Evolutionary conservation across 2,797 vertebrate genomes (phyloP).

Genomic region (Heteromormyrus szaboi): DNA sequence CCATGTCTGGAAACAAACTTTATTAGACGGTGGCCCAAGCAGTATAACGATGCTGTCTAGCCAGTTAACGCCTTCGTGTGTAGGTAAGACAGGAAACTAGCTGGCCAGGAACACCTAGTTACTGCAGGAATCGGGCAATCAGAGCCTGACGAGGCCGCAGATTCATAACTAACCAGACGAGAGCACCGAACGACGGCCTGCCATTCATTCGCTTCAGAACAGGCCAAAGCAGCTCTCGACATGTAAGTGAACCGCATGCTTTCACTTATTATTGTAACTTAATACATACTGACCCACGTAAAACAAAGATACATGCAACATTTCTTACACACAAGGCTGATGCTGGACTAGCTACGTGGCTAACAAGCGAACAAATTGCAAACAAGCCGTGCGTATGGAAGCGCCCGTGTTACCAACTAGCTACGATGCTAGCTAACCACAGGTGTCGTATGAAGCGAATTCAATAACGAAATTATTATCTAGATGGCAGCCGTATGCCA

Average conservation of each 20-base stretch:
- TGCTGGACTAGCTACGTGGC: neutral
- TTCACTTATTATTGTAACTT: neutral
- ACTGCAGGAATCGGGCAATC: neutral
- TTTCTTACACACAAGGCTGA: neutral
- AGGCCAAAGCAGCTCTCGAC: neutral
- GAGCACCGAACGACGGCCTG: neutral
- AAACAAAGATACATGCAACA: neutral
- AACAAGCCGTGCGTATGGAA: neutral
- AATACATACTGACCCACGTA: neutral
- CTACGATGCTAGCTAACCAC: neutral
- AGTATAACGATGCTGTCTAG: neutral
- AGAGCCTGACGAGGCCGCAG: neutral
- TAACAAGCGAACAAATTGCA: neutral
- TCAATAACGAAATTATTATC: neutral
- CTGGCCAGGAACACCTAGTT: neutral
- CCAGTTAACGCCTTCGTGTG: neutral
- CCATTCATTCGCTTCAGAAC: slow-evolving; percentile 20
- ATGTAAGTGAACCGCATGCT: neutral
- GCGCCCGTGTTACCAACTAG: neutral
- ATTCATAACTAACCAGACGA: neutral
- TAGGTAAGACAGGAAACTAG: neutral
- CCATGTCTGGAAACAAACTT: neutral
- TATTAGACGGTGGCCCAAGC: neutral
- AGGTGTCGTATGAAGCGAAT: neutral
- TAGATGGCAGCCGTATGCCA: neutral